A percentile compares a stretch with the other conserved stretches of the same genome.
phyloP scores from a whole-genome alignment of 2,797 vertebrate species.

The Sebastes nivosus region DNA sequence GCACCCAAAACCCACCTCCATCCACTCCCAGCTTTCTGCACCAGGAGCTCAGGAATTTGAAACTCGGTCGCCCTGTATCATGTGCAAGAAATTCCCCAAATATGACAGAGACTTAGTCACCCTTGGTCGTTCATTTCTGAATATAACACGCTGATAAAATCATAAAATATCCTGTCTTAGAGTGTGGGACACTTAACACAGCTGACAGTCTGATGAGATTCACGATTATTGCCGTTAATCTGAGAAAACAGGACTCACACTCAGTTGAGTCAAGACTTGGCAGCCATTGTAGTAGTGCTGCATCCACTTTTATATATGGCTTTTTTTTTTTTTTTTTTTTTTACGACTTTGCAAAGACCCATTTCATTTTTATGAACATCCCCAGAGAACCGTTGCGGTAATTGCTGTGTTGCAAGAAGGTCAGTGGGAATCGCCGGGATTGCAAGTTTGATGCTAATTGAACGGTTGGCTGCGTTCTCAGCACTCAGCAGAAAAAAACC shows the following conservation, averaged over 20 bases:
- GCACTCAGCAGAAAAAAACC: constrained; percentile 43
- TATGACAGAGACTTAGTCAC: background rate
- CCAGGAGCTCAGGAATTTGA: constrained; percentile 7
- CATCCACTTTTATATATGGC: constrained; percentile 48
- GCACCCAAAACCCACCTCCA: constrained; percentile 1
- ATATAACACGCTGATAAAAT: background rate
- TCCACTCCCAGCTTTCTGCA: constrained; percentile 3
- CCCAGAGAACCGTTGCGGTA: constrained; percentile 56
- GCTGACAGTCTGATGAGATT: constrained; percentile 29
- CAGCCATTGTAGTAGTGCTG: constrained; percentile 21
- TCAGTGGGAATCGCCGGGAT: constrained; percentile 61
- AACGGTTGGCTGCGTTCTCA: constrained; percentile 53
- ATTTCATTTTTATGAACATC: constrained; percentile 69
- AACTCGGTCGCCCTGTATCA: background rate
- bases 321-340: background rate
- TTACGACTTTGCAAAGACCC: constrained; percentile 52
- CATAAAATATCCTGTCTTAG: background rate
- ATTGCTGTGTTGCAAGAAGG: constrained; percentile 70
- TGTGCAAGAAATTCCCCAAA: too few relatives aligned
- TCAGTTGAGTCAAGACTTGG: constrained; percentile 57
- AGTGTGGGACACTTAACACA: background rate
- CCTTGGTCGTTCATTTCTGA: background rate
- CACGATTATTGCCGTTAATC: constrained; percentile 44
- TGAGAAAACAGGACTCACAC: constrained; percentile 11
- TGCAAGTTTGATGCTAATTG: constrained; percentile 70